phyloP scores from a whole-genome alignment of 1,140 invertebrate genomes.

The Apis dorsata region DNA sequence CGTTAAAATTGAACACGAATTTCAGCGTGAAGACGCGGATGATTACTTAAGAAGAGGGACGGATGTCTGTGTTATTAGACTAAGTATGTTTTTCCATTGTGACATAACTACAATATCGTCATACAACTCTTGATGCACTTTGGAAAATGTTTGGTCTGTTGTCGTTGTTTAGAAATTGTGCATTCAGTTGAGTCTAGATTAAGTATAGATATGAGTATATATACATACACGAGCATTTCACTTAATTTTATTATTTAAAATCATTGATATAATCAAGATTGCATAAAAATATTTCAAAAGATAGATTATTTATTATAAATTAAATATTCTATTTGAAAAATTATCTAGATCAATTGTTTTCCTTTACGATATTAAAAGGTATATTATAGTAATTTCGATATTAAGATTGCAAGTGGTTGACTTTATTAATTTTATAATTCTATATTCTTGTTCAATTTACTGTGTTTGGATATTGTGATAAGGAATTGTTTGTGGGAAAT shows the following conservation, averaged over 20 bases:
- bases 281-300: too few species aligned
- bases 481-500: background rate
- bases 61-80: constrained; percentile 41
- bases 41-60: constrained; percentile 2
- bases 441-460: background rate
- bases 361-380: too few species aligned
- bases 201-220: too few species aligned
- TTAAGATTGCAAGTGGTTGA: too few species aligned
- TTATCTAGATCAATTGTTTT: too few species aligned
- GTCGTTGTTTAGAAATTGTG: too few species aligned
- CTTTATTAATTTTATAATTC: background rate
- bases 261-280: too few species aligned
- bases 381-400: too few species aligned
- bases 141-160: background rate
- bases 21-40: background rate
- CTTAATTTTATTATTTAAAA: background rate
- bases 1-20: constrained; percentile 5
- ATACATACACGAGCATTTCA: too few species aligned
- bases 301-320: too few species aligned
- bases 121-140: background rate
- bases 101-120: background rate
- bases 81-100: constrained; percentile 34
- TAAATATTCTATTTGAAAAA: too few species aligned
- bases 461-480: background rate
- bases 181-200: too few species aligned